These are phyloP conservation scores for Petrocephalus zakoni DNA, from an alignment of 2,113 vertebrate species.

Conservation along the genomic window DNA sequence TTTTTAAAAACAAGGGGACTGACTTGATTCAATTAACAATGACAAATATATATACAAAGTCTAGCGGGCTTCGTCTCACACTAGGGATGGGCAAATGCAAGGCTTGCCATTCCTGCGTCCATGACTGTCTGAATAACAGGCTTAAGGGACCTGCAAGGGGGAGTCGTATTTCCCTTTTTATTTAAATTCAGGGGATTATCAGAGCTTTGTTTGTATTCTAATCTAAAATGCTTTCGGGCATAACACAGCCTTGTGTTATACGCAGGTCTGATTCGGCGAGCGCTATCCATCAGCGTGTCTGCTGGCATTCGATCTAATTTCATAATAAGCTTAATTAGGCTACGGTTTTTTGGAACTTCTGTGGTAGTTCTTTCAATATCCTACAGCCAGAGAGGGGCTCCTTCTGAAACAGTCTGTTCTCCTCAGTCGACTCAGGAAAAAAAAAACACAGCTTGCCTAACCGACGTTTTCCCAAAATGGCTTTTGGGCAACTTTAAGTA, in stretches of 20 bases:
- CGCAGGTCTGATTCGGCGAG: neutral
- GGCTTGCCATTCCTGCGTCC: neutral
- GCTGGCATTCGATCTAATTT: neutral
- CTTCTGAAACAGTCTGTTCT: neutral
- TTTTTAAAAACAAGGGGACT: constrained; percentile 5
- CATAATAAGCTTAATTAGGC: neutral
- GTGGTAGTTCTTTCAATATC: neutral
- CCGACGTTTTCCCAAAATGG: neutral
- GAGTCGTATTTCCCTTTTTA: constrained; percentile 20
- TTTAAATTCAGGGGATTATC: constrained; percentile 24
- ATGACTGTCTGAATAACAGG: constrained; percentile 22
- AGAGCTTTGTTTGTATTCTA: constrained; percentile 21
- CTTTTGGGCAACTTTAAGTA: neutral
- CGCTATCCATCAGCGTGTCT: neutral
- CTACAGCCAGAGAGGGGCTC: neutral
- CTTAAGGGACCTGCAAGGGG: constrained; percentile 4
- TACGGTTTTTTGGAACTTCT: neutral
- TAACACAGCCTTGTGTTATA: neutral
- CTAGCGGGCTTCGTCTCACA: neutral
- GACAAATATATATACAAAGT: neutral
- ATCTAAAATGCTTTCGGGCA: constrained; percentile 16
- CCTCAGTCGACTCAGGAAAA: neutral
- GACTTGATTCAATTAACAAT: constrained; percentile 2
- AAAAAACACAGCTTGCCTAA: neutral
- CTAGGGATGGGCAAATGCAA: neutral